Percentiles rank a stretch among this genome's conserved stretches.
These are phyloP conservation scores for Parazoanthus darwini DNA, from an alignment of 92 coral and sea anemone species.

Conservation along the genomic window DNA sequence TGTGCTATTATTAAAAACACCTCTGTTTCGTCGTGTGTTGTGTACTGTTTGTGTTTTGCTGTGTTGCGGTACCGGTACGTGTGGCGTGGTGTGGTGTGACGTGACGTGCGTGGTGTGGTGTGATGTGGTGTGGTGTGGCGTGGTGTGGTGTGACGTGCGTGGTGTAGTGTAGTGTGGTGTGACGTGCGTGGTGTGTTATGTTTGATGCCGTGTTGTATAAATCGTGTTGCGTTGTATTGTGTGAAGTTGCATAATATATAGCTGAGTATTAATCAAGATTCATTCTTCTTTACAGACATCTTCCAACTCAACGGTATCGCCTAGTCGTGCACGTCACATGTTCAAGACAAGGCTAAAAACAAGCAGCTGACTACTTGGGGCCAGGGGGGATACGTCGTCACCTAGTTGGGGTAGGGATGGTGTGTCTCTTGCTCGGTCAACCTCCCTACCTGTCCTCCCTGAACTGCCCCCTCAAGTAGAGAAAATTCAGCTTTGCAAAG, in stretches of 20 bases:
- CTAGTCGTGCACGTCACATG: conserved; percentile 60
- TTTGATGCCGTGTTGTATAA: too few relatives aligned
- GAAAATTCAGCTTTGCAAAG: conserved; percentile 32
- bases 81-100: too few relatives aligned
- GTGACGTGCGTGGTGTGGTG: too few relatives aligned
- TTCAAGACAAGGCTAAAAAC: conserved; percentile 69
- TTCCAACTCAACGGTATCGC: conserved; percentile 57
- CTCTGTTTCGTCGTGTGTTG: background rate
- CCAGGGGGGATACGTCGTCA: conserved; percentile 48
- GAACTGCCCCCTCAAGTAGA: conserved; percentile 51
- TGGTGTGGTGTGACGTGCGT: too few relatives aligned
- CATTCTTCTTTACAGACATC: conserved; percentile 42
- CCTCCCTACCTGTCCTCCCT: conserved; percentile 76
- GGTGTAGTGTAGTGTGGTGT: too few relatives aligned
- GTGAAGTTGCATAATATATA: too few relatives aligned
- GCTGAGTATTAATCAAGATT: background rate
- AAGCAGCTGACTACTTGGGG: conserved; percentile 87
- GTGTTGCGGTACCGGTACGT: too few relatives aligned
- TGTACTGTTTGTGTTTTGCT: too few relatives aligned
- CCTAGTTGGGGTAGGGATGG: conserved; percentile 41
- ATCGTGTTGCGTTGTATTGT: too few relatives aligned
- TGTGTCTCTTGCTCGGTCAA: conserved; percentile 47
- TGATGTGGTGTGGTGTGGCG: too few relatives aligned
- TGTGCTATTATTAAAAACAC: background rate
- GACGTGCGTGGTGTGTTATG: too few relatives aligned